These are phyloP conservation scores for Parnassius smintheus DNA, from an alignment of 2,888 invertebrate species.

Conservation along the genomic window DNA sequence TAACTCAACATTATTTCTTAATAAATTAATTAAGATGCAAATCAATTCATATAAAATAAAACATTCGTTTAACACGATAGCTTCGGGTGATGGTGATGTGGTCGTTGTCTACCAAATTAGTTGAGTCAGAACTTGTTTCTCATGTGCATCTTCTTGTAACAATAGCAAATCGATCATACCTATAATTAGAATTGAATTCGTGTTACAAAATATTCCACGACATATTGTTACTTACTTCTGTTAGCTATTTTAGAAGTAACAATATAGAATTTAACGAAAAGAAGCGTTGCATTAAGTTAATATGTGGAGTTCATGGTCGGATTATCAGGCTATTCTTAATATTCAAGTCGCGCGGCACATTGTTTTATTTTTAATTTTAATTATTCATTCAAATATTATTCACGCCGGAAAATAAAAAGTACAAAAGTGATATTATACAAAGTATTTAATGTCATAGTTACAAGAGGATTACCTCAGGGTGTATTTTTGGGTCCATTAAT, in stretches of 20 bases:
- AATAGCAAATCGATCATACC: neutral
- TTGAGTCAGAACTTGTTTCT: neutral
- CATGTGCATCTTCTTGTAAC: neutral
- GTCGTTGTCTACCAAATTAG: neutral
- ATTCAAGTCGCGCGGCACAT: neutral
- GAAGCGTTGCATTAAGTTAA: neutral
- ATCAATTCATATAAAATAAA: neutral
- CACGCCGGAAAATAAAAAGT: no score
- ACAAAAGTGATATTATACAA: no score
- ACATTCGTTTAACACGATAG: neutral
- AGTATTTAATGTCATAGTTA: no score
- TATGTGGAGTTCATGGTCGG: neutral
- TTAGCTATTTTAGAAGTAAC: neutral
- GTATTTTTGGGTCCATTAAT: no score
- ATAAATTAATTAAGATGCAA: neutral
- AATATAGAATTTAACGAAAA: neutral
- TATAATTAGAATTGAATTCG: neutral
- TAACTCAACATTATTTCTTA: neutral
- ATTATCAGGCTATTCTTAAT: neutral
- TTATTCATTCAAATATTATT: no score
- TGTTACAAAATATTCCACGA: neutral
- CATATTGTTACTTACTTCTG: neutral
- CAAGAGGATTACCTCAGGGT: no score
- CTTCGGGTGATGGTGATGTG: neutral
- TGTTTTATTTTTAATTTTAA: neutral